Base-by-base conservation (phyloP, 2,888 invertebrate genomes). In the Congeria kusceri region DNA sequence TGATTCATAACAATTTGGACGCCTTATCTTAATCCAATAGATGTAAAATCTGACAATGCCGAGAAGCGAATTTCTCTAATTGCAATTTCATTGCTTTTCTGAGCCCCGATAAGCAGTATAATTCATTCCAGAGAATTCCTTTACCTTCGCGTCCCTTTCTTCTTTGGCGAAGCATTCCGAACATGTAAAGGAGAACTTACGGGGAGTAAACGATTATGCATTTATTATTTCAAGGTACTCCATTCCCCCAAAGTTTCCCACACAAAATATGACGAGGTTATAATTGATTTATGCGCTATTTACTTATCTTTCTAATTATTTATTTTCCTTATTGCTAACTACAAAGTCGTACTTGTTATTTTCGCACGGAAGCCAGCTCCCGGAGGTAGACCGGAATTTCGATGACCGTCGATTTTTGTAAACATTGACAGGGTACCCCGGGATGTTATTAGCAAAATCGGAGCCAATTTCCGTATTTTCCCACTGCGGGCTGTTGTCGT, bases 11-110 rank as follows among this genome's bases (percentile, higher is more conserved):
- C 46, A n/a, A 29, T 29, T 53, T 56, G 57, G 56, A 28, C 27
- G 5, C 32, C 27, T 63, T 68, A 75, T 68, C 68, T 47, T 63
- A 49, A 68, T 75, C 63, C 63, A 57, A 64, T 56, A 18, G 46
- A 29, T 39, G 29, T 63, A n/a, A 47, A 66, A 73, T 72, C 66
- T 61, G 66, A 62, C 49, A 44, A 66, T 62, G 49, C 23, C n/a
- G 53, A 20, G 66, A 66, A 61, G 4, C 15, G 25, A 53, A 23
- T 53, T 20, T 20, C 23, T 25, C 53, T 53, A 53, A 53, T 53
- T 53, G 53, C 53, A n/a, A 23, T 53, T 53, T 53, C 25, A 53
- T 53, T 53, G 53, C 25, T 39, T 39, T 39, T 39, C 39, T 39
- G 39, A 39, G 39, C 39, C 5, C 9, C 15, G 39, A 39, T 39